Evolutionary conservation across 2,888 invertebrate genomes (phyloP).

Genomic region (Apoda limacodes): DNA sequence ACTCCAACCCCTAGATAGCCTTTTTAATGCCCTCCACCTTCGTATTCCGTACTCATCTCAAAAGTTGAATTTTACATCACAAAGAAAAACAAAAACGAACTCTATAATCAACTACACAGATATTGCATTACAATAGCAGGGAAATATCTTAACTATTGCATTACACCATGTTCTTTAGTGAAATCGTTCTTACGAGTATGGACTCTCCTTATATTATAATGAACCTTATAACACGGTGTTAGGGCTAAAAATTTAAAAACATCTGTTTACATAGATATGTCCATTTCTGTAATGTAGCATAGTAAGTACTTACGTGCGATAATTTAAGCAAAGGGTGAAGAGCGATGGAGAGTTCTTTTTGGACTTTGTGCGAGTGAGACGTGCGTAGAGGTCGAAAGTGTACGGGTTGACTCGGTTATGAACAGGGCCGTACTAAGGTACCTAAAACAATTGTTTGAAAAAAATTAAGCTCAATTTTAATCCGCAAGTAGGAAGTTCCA

Average conservation of each 20-base stretch:
- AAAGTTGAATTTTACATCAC: slow-evolving; percentile 39
- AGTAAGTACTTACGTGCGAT: slow-evolving; percentile 67
- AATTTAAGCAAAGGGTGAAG: slow-evolving; percentile 69
- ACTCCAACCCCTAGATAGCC: slow-evolving; percentile 30
- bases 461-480: too few species aligned
- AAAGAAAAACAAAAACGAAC: slow-evolving; percentile 19
- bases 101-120: slow-evolving; percentile 23
- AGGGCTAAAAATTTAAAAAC: too few species aligned
- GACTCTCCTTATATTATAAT: too few species aligned
- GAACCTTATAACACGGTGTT: too few species aligned
- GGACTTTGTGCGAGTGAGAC: slow-evolving; percentile 69
- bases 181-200: slow-evolving; percentile 44
- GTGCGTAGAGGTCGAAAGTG: slow-evolving; percentile 64
- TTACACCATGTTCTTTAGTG: slow-evolving; percentile 45
- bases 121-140: slow-evolving; percentile 51
- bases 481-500: too few species aligned
- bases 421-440: slow-evolving; percentile 38
- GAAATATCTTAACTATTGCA: slow-evolving; percentile 40
- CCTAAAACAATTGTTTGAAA: too few species aligned
- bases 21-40: slow-evolving; percentile 52
- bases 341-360: slow-evolving; percentile 67
- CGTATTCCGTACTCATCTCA: slow-evolving; percentile 35
- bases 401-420: slow-evolving; percentile 58
- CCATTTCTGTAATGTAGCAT: too few species aligned
- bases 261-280: too few species aligned